Conservation (phyloP, 2,113 vertebrate species). For the Jaculus jaculus region DNA sequence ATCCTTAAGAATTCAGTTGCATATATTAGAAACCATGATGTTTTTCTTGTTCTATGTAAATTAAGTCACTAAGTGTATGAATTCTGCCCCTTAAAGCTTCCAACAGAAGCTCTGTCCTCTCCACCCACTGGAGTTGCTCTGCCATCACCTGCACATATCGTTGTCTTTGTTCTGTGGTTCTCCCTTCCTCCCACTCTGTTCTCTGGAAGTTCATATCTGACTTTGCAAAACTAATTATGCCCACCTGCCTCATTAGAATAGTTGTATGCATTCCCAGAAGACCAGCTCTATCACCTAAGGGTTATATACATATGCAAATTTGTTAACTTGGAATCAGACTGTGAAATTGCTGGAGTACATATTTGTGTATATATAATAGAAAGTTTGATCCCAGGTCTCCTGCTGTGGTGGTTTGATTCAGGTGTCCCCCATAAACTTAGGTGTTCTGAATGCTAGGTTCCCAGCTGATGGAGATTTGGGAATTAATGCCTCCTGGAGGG, state of each 20-base stretch:
- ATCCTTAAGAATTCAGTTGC: background rate
- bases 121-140: accelerated
- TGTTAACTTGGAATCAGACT: background rate
- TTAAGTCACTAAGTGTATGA: background rate
- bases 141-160: background rate
- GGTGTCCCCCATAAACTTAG: too few relatives aligned
- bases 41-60: background rate
- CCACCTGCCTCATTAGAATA: background rate
- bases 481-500: too few relatives aligned
- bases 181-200: background rate
- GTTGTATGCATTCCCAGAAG: background rate
- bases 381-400: background rate
- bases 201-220: background rate
- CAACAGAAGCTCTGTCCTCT: background rate
- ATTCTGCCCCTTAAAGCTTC: background rate
- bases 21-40: background rate
- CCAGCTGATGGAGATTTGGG: too few relatives aligned
- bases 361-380: background rate
- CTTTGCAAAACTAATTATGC: background rate
- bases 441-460: too few relatives aligned
- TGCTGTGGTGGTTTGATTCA: too few relatives aligned
- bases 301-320: background rate
- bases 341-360: background rate
- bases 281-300: background rate
- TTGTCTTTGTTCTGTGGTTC: background rate